Evolutionary conservation across 2,888 invertebrate species (phyloP).

Genomic region (Coleophora flavipennella): DNA sequence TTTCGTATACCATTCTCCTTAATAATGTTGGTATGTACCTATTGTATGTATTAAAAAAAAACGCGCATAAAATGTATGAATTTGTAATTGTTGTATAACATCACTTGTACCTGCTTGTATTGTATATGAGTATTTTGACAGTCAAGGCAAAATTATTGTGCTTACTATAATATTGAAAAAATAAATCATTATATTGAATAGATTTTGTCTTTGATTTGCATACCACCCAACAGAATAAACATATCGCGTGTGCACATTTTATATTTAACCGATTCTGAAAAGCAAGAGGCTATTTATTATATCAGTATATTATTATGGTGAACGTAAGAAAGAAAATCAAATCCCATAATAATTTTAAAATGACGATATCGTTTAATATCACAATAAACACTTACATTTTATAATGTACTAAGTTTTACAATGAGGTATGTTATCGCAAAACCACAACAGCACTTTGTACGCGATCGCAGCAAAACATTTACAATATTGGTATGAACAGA

Average conservation of each 20-base stretch:
- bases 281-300: too few relatives aligned
- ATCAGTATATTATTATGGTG: too few relatives aligned
- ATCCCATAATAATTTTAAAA: conserved; percentile 5
- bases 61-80: conserved; percentile 27
- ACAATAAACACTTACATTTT: conserved; percentile 41
- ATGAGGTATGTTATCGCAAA: too few relatives aligned
- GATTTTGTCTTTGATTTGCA: conserved; percentile 30
- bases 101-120: conserved; percentile 71
- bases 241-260: not conserved
- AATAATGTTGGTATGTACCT: conserved; percentile 3
- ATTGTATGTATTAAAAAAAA: conserved; percentile 8
- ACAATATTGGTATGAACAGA: too few relatives aligned
- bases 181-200: conserved; percentile 68
- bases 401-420: conserved; percentile 26
- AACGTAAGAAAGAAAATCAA: conserved; percentile 4
- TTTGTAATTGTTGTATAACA: conserved; percentile 59
- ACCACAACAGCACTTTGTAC: too few relatives aligned
- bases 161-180: conserved; percentile 60
- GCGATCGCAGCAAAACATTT: too few relatives aligned
- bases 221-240: not conserved
- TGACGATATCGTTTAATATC: conserved; percentile 52
- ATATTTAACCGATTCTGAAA: too few relatives aligned
- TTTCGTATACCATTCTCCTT: conserved; percentile 1
- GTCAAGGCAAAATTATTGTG: conserved; percentile 72
- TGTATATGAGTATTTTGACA: conserved; percentile 65